Percentiles rank a stretch among this genome's conserved stretches.
These are phyloP conservation scores for Quadroppia sp. DNA, from an alignment of 2,888 invertebrate species.

Conservation along the genomic window DNA sequence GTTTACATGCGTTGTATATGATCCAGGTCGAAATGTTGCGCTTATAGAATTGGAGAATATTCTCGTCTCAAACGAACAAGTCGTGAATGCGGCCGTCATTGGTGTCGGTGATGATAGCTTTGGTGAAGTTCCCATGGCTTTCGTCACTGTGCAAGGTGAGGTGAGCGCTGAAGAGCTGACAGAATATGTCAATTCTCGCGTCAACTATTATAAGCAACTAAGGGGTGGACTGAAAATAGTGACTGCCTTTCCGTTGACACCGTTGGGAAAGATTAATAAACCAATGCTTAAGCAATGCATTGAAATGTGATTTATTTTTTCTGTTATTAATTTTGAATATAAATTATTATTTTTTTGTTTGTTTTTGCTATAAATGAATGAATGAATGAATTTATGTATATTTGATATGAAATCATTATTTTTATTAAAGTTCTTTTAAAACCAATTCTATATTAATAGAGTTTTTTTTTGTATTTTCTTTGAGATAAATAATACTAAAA, in stretches of 20 bases:
- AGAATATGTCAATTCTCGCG: neutral
- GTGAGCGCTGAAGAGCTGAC: neutral
- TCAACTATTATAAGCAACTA: neutral
- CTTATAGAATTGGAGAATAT: neutral
- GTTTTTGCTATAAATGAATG: too few species aligned
- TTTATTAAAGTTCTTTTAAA: too few species aligned
- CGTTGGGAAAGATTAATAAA: neutral
- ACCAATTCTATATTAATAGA: too few species aligned
- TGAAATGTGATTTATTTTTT: too few species aligned
- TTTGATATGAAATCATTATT: too few species aligned
- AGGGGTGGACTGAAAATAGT: neutral
- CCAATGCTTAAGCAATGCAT: too few species aligned
- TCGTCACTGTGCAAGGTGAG: neutral
- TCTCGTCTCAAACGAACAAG: neutral
- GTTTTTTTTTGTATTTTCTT: too few species aligned
- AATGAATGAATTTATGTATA: too few species aligned
- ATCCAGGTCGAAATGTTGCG: neutral
- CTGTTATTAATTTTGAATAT: too few species aligned
- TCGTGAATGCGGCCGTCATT: neutral
- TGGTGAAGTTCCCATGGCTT: neutral
- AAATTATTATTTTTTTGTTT: too few species aligned
- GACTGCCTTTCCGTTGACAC: neutral
- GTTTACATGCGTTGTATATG: neutral
- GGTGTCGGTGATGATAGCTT: neutral
- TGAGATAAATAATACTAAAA: too few species aligned